phyloP scores from a whole-genome alignment of 1,140 invertebrate species.

The Aporrectodea caliginosa region DNA sequence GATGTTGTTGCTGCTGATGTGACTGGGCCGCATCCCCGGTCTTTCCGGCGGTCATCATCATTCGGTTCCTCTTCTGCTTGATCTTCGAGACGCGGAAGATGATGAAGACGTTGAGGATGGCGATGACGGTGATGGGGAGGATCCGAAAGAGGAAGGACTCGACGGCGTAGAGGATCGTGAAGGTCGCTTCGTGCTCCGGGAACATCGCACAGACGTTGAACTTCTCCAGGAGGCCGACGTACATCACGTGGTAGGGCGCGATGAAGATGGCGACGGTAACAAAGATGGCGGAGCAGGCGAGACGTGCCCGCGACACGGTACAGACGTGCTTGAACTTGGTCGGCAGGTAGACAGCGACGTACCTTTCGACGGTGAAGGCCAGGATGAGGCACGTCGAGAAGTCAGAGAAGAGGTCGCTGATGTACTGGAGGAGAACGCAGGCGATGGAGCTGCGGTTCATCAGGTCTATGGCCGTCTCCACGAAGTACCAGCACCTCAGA shows the following conservation, averaged over 20 bases:
- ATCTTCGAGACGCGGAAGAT: conserved; percentile 20
- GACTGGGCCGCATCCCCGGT: not conserved
- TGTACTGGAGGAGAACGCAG: conserved; percentile 27
- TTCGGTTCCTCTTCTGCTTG: not conserved
- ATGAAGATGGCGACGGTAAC: conserved; percentile 4
- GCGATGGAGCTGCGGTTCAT: conserved; percentile 18
- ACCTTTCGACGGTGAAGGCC: conserved; percentile 26
- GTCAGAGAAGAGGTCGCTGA: conserved; percentile 21
- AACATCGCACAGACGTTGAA: not conserved
- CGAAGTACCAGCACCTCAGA: conserved; percentile 29
- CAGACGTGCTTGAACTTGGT: conserved; percentile 21
- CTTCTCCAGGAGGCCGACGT: not conserved
- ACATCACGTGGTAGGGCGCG: conserved; percentile 1
- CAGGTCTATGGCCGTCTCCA: conserved; percentile 10
- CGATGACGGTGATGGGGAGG: conserved; percentile 6
- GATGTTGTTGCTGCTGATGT: not conserved
- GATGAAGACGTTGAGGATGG: conserved; percentile 22
- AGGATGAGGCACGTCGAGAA: conserved; percentile 24
- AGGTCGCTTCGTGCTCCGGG: not conserved
- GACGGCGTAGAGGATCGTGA: conserved; percentile 14
- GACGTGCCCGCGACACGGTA: conserved; percentile 3
- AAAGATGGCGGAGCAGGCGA: not conserved
- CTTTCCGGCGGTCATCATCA: not conserved
- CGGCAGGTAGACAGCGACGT: conserved; percentile 17
- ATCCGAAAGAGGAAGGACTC: conserved; percentile 17